Conservation (phyloP, 1,140 invertebrate genomes). For the Psix sp. region DNA sequence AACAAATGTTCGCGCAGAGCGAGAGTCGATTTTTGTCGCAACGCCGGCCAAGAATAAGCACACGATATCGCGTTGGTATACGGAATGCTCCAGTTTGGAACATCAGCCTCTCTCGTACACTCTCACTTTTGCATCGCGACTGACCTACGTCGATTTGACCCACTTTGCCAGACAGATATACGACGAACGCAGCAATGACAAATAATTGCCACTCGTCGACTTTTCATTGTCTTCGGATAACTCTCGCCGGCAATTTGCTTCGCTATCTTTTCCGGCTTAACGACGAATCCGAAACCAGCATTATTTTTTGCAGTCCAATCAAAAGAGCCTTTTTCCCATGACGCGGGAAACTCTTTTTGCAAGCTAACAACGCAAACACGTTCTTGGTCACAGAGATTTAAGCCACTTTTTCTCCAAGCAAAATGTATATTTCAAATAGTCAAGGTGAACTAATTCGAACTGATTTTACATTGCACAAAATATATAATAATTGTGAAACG, state of each 20-base stretch:
- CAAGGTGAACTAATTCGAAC: no score
- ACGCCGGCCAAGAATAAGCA: constrained; percentile 15
- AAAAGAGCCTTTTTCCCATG: no score
- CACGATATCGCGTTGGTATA: constrained; percentile 16
- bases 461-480: no score
- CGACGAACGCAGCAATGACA: constrained; percentile 44
- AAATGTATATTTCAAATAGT: no score
- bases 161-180: constrained; percentile 57
- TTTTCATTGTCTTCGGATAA: constrained; percentile 43
- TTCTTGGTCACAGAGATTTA: no score
- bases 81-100: constrained; percentile 58
- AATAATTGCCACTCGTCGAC: constrained; percentile 50
- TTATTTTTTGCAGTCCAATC: no score
- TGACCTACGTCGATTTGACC: constrained; percentile 68
- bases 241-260: constrained; percentile 16
- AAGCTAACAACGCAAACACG: no score
- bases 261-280: neutral
- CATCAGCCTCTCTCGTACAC: constrained; percentile 55
- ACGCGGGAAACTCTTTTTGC: no score
- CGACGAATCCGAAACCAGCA: constrained; percentile 3
- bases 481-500: no score
- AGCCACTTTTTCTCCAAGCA: no score
- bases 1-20: constrained; percentile 3
- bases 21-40: constrained; percentile 1
- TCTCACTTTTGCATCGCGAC: constrained; percentile 68